A percentile compares a stretch with the other conserved stretches of the same genome.
Conservation (phyloP, 2,113 vertebrate species). For the Crotalus viridis region DNA sequence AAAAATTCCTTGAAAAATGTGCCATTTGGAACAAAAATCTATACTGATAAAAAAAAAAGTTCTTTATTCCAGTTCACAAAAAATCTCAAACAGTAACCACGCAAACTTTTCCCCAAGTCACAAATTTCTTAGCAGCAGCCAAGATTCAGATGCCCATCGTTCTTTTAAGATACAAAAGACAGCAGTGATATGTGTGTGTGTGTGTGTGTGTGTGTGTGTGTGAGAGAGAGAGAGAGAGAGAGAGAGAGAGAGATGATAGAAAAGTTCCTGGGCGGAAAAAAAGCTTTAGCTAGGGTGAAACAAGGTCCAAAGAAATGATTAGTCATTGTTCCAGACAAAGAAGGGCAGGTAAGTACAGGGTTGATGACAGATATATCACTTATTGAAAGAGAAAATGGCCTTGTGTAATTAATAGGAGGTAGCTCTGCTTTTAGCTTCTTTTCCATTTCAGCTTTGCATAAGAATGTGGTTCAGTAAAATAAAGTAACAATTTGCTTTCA, state of each 20-base stretch:
- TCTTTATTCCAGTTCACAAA: neutral
- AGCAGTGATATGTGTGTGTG: neutral
- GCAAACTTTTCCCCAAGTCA: neutral
- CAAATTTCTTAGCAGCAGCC: neutral
- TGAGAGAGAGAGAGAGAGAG: too few species aligned
- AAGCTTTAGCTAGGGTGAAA: neutral
- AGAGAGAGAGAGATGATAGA: too few species aligned
- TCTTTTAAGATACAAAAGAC: neutral
- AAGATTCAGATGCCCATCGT: neutral
- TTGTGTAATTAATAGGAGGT: neutral
- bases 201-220: too few species aligned
- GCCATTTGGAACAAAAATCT: neutral
- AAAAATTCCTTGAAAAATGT: neutral
- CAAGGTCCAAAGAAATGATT: neutral
- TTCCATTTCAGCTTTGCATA: neutral
- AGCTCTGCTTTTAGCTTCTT: neutral
- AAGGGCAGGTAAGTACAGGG: neutral
- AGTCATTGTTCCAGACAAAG: neutral
- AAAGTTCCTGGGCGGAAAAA: too few species aligned
- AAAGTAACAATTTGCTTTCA: neutral
- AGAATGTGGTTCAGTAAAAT: neutral
- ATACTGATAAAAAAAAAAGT: neutral
- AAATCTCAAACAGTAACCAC: neutral
- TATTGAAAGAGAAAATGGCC: slow-evolving; percentile 2
- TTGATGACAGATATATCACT: neutral